A percentile compares a stretch with the other conserved stretches of the same genome.
These are phyloP conservation scores for Ondatra zibethicus DNA, from an alignment of 2,113 vertebrate species.

Conservation along the genomic window DNA sequence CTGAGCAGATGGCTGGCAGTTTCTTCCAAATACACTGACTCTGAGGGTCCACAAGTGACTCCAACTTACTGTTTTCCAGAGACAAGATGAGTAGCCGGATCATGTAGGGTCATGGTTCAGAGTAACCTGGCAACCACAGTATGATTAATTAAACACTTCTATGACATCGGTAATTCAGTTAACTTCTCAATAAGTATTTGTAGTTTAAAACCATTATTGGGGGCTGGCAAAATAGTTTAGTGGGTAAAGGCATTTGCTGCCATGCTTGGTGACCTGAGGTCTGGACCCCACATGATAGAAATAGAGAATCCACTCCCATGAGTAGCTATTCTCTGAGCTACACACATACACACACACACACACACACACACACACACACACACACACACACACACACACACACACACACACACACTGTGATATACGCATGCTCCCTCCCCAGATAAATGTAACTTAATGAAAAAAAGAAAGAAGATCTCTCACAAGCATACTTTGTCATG, in stretches of 20 bases:
- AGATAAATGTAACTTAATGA: not conserved
- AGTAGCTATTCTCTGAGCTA: not conserved
- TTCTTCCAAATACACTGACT: slow-evolving; percentile 5
- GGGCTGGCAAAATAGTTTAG: not conserved
- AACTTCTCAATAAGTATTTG: not conserved
- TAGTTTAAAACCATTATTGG: not conserved
- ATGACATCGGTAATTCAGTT: not conserved
- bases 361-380: not conserved
- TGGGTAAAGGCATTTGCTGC: not conserved
- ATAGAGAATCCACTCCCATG: not conserved
- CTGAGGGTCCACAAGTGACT: not conserved
- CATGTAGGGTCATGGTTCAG: not conserved
- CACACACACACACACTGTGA: not conserved
- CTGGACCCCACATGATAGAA: not conserved
- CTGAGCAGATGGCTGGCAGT: not conserved
- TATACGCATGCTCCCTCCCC: not conserved
- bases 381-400: not conserved
- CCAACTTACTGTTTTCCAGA: not conserved
- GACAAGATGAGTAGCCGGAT: not conserved
- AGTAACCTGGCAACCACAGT: not conserved
- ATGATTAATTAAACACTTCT: not conserved
- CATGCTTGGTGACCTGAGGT: not conserved
- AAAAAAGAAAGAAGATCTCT: not conserved
- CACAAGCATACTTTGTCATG: not conserved
- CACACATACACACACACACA: not conserved